These are phyloP conservation scores for Hapalemur alaotrensis DNA, from an alignment of 2,797 vertebrate species.

Conservation along the genomic window DNA sequence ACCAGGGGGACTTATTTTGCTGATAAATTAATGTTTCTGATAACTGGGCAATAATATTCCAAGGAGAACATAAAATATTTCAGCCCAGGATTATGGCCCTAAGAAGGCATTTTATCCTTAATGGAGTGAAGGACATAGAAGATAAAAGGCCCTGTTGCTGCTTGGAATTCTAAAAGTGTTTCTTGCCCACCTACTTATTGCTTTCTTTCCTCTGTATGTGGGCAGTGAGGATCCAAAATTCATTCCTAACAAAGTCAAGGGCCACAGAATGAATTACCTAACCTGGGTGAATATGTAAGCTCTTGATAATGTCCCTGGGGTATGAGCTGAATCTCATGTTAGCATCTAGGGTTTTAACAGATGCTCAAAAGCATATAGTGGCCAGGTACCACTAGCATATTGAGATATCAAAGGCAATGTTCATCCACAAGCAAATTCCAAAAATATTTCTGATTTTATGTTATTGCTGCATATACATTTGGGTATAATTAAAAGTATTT, in stretches of 20 bases:
- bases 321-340: not conserved
- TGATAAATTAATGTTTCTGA: not conserved
- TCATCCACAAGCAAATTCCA: not conserved
- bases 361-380: not conserved
- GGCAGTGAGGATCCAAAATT: not conserved
- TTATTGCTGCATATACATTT: not conserved
- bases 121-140: not conserved
- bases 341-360: not conserved
- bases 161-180: not conserved
- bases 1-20: not conserved
- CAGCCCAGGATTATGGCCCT: not conserved
- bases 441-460: not conserved
- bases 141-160: not conserved
- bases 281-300: not conserved
- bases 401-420: not conserved
- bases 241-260: not conserved
- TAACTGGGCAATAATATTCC: not conserved
- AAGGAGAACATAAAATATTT: slow-evolving; percentile 24
- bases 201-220: not conserved
- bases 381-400: not conserved
- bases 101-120: not conserved
- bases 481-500: not conserved
- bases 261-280: not conserved
- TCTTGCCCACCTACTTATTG: not conserved
- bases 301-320: not conserved